Conservation (phyloP, 2,888 invertebrate species). For the Cantharis rufa region DNA sequence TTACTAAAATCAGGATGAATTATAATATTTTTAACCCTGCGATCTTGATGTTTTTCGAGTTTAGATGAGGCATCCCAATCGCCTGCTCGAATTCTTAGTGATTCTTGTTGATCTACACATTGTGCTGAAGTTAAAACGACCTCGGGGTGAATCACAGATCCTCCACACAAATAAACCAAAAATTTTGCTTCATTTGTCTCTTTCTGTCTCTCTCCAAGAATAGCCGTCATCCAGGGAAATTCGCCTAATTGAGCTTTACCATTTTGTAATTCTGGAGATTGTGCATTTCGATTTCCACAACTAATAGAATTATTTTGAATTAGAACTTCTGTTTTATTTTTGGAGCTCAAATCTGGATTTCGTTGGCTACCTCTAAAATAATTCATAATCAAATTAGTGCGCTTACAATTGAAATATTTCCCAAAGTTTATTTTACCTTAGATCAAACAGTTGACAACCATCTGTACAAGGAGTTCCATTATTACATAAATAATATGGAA, state of each 20-base stretch:
- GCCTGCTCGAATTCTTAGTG: background rate
- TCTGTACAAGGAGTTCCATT: conserved; percentile 70
- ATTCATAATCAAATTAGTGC: too few species aligned
- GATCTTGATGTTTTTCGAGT: background rate
- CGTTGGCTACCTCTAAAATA: background rate
- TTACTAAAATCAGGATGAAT: background rate
- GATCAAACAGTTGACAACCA: conserved; percentile 75
- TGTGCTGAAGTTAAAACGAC: background rate
- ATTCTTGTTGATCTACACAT: background rate
- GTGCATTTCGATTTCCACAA: background rate
- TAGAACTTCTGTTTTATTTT: too few species aligned
- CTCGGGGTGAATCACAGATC: background rate
- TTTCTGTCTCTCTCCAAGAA: too few species aligned
- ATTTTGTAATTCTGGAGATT: background rate
- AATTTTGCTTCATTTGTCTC: background rate
- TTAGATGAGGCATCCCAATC: background rate
- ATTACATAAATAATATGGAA: conserved; percentile 76
- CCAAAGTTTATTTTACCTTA: conserved; percentile 61
- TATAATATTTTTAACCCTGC: background rate
- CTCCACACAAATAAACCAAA: background rate
- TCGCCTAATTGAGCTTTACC: background rate
- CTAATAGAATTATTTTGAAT: background rate
- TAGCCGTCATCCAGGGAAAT: background rate
- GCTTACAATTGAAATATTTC: too few species aligned
- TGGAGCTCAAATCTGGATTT: too few species aligned